phyloP scores from a whole-genome alignment of 2,888 invertebrate species.

The Drosophila niveifrons region DNA sequence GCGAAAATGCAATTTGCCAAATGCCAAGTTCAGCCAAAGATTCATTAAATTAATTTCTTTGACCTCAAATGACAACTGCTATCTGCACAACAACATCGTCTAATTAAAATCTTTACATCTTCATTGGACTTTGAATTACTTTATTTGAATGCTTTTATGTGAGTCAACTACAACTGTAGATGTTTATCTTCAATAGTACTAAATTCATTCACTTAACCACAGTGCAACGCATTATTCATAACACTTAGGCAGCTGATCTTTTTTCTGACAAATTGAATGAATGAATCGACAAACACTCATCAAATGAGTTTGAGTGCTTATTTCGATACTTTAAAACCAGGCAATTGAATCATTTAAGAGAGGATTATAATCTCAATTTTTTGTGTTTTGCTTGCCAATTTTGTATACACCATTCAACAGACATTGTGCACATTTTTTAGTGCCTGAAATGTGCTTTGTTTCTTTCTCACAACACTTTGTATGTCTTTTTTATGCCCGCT shows the following conservation, averaged over 20 bases:
- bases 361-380: conserved; percentile 9
- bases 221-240: neutral
- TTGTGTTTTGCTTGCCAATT: neutral
- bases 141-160: neutral
- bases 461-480: conserved; percentile 18
- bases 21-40: neutral
- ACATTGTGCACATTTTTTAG: conserved; percentile 8
- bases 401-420: conserved; percentile 19
- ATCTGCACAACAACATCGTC: neutral
- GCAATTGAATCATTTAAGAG: conserved; percentile 31
- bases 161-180: neutral
- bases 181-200: neutral
- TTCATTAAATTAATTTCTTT: neutral
- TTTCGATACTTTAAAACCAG: conserved; percentile 18
- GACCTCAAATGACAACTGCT: neutral
- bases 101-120: neutral
- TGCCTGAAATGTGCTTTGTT: conserved; percentile 37
- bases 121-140: neutral
- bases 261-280: conserved; percentile 18
- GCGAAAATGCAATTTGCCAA: neutral
- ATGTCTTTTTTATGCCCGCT: conserved; percentile 3
- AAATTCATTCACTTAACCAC: neutral
- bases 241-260: conserved; percentile 21
- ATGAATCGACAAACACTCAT: conserved; percentile 13
- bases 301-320: neutral